Evolutionary conservation across 1,140 invertebrate species (phyloP).

Genomic region (Sarcophaga bullata): DNA sequence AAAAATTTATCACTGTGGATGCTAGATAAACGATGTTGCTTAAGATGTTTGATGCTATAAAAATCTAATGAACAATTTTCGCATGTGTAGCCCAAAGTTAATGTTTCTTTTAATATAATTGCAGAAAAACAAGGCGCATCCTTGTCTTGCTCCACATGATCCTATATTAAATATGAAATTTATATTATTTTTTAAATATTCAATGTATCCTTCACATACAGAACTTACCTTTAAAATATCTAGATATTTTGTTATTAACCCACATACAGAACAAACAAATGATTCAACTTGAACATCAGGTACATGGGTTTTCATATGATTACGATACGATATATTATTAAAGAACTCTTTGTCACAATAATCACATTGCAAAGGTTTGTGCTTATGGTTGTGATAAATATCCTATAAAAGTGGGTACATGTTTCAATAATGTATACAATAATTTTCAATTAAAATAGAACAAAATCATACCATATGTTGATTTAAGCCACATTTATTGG

Average conservation of each 20-base stretch:
- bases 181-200: too few species aligned
- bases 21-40: slow-evolving; percentile 52
- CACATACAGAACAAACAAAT: slow-evolving; percentile 53
- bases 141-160: background rate
- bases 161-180: background rate
- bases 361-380: slow-evolving; percentile 33
- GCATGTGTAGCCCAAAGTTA: slow-evolving; percentile 53
- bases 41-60: slow-evolving; percentile 49
- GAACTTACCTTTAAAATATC: slow-evolving; percentile 45
- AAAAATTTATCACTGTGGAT: slow-evolving; percentile 52
- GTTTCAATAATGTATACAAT: background rate
- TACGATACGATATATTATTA: background rate
- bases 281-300: slow-evolving; percentile 49
- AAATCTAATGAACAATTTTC: slow-evolving; percentile 57
- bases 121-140: background rate
- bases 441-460: slow-evolving; percentile 11
- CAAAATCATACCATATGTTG: slow-evolving; percentile 52
- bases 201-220: too few species aligned
- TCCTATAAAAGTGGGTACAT: slow-evolving; percentile 1
- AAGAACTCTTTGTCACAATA: background rate
- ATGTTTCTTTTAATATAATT: slow-evolving; percentile 46
- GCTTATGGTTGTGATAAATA: slow-evolving; percentile 25
- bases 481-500: slow-evolving; percentile 50
- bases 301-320: slow-evolving; percentile 46
- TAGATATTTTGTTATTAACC: slow-evolving; percentile 48